Evolutionary conservation across 1,140 invertebrate genomes (phyloP).

Genomic region (Thrips palmi): DNA sequence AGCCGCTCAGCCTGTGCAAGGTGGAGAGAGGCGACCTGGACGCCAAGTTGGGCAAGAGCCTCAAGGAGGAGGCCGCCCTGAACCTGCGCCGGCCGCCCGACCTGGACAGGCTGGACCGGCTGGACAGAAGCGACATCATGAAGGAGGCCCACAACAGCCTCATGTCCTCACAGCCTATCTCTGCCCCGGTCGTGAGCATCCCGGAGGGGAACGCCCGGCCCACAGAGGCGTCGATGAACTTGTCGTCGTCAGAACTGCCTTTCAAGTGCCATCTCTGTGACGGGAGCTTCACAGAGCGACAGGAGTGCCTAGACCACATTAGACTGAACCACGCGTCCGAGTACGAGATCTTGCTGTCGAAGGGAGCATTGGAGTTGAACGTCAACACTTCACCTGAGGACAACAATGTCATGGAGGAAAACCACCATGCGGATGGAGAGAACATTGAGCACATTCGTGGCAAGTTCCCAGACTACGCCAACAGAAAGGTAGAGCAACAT

Average conservation of each 20-base stretch:
- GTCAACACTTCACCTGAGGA: conserved; percentile 31
- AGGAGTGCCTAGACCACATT: conserved; percentile 66
- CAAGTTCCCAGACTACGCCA: conserved; percentile 69
- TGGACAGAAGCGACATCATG: no score
- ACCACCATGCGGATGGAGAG: conserved; percentile 24
- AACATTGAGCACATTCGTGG: conserved; percentile 35
- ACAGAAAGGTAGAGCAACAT: conserved; percentile 47
- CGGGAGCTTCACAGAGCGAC: conserved; percentile 56
- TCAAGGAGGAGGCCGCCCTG: no score
- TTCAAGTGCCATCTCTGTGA: conserved; percentile 90
- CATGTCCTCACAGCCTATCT: no score
- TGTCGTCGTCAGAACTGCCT: conserved; percentile 40
- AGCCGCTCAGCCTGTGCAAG: not conserved
- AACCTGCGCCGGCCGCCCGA: no score
- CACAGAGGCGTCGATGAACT: conserved; percentile 17
- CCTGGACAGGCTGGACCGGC: no score
- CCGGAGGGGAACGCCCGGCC: conserved; percentile 16
- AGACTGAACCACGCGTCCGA: conserved; percentile 46
- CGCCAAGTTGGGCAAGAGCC: not conserved
- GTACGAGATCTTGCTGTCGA: conserved; percentile 54
- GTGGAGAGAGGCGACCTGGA: not conserved
- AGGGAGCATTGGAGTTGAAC: conserved; percentile 63
- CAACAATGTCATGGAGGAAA: conserved; percentile 20
- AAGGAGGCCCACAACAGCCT: not conserved
- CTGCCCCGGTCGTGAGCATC: conserved; percentile 2